These are phyloP conservation scores for Eupelmus urozonus DNA, from an alignment of 2,888 invertebrate species.

Conservation along the genomic window DNA sequence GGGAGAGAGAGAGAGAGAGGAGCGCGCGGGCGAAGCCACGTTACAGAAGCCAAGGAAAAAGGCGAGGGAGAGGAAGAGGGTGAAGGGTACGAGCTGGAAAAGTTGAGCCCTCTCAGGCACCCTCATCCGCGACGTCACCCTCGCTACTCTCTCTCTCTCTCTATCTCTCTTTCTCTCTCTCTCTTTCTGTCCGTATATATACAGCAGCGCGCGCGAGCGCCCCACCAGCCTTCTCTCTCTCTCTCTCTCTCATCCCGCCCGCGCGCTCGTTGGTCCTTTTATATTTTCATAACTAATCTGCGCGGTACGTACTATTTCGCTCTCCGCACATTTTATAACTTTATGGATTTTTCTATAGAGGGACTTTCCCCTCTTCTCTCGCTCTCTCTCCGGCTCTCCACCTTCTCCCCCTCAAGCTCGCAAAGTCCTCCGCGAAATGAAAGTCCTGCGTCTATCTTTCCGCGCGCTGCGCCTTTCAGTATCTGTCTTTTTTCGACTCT, in stretches of 20 bases:
- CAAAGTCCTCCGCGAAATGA: slow-evolving; percentile 54
- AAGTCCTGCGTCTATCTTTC: slow-evolving; percentile 52
- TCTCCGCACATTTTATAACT: slow-evolving; percentile 82
- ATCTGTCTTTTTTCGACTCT: slow-evolving; percentile 56
- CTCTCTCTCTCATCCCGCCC: slow-evolving; percentile 54
- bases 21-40: slow-evolving; percentile 21
- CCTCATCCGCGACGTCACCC: slow-evolving; percentile 65
- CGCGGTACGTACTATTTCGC: slow-evolving; percentile 70
- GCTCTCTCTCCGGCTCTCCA: slow-evolving; percentile 19
- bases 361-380: slow-evolving; percentile 57
- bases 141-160: slow-evolving; percentile 50
- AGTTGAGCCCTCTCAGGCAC: slow-evolving; percentile 73
- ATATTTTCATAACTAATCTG: slow-evolving; percentile 75
- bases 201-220: too few species aligned
- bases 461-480: slow-evolving; percentile 8
- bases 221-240: slow-evolving; percentile 53
- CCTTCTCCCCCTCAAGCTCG: slow-evolving; percentile 27
- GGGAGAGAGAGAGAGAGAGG: slow-evolving; percentile 13
- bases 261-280: slow-evolving; percentile 68
- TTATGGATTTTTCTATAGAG: slow-evolving; percentile 83
- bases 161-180: slow-evolving; percentile 55
- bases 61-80: slow-evolving; percentile 50
- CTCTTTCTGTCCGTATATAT: slow-evolving; percentile 34
- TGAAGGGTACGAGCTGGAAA: slow-evolving; percentile 68
- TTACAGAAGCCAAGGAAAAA: slow-evolving; percentile 40